Percentiles rank a stretch among this genome's conserved stretches.
Conservation (phyloP, 2,113 vertebrate species). For the Isurus oxyrinchus region DNA sequence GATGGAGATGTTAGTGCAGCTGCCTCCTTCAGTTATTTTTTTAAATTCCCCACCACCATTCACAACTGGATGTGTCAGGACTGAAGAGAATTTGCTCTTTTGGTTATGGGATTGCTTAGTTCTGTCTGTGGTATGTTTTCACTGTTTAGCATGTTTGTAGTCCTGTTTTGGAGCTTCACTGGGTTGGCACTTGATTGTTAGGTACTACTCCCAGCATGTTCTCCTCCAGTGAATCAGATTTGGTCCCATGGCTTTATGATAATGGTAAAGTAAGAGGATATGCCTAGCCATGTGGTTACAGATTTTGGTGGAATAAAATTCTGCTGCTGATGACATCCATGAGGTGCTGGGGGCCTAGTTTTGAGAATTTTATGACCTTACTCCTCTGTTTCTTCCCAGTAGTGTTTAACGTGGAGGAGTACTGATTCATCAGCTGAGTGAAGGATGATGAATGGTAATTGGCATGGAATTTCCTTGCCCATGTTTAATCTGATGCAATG, state of each 20-base stretch:
- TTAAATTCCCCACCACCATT: too few relatives aligned
- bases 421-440: not conserved
- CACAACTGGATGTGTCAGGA: too few relatives aligned
- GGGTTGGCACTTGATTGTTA: not conserved
- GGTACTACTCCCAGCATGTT: not conserved
- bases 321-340: not conserved
- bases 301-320: not conserved
- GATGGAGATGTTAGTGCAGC: too few relatives aligned
- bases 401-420: not conserved
- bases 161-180: not conserved
- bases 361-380: not conserved
- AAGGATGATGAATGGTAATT: not conserved
- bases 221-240: not conserved
- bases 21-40: too few relatives aligned
- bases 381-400: not conserved
- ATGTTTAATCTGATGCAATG: not conserved
- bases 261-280: not conserved
- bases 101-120: too few relatives aligned
- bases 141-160: not conserved
- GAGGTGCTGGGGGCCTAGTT: not conserved
- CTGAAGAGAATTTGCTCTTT: too few relatives aligned
- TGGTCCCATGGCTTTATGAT: not conserved
- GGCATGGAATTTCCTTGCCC: not conserved
- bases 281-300: too few relatives aligned
- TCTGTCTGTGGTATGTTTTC: not conserved